Evolutionary conservation across 2,797 vertebrate genomes (phyloP), one percentile per base, ranked within the genome.

Genomic region (Tauraco hartlaubi): DNA sequence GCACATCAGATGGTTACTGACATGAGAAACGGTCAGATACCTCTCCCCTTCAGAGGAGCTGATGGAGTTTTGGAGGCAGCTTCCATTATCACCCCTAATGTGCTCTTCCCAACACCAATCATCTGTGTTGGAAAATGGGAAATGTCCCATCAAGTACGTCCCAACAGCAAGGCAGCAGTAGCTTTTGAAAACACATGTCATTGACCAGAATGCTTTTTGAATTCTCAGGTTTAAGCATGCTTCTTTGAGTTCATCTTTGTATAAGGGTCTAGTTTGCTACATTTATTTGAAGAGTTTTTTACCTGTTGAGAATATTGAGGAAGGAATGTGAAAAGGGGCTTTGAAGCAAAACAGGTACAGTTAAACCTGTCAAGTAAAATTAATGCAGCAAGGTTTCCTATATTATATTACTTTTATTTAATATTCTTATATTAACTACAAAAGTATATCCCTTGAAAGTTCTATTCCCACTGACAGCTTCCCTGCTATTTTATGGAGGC

Each of bases 381-480:
- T 80, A 95, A 89, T 88, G 31, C 46, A 61, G 48, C n/a, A 76
- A 29, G 16, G 31, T 75, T 87, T 91, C 59, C 46, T 88, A 31
- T 90, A 54, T 84, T 94, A 56, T 81, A 83, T 87, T 94, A 85
- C 25, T 46, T 92, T 94, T 84, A 88, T 92, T 94, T 94, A 92
- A 90, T 94, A 89, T 76, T 94, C 66, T 78, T 95, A 58, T 51
- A 63, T 85, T 85, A 95, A 93, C 72, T 88, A 76, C 85, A 94
- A 81, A 94, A 88, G 82, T 72, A 91, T 94, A 92, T 90, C 44
- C 44, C 61, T 81, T 80, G 73, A 56, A 92, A 93, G 52, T 43
- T 95, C 68, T 84, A 78, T 94, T 95, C 75, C 84, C 77, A 84
- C 83, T 88, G 91, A 91, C 88, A 97, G 64, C 51, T 89, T 81